Evolutionary conservation across 2,797 vertebrate genomes (phyloP), one percentile per base, ranked within the genome.

Genomic region (Allobates femoralis): DNA sequence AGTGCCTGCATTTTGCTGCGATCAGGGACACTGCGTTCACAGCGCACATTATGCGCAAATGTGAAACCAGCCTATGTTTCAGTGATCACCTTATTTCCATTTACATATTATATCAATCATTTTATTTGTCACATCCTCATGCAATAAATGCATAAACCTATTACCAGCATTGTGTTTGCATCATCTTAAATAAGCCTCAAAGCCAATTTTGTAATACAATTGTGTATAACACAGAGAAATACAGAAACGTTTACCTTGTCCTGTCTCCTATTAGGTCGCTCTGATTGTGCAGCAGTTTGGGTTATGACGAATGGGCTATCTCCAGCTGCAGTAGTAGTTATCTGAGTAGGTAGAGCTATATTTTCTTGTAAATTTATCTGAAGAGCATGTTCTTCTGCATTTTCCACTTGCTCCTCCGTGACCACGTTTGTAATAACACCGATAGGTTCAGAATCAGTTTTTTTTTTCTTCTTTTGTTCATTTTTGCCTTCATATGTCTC

Each of bases 371-470:
- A n/a, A 30, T 60, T 66, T 32, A 84, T 34, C 50, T 26, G 10
- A 1, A 14, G 32, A 4, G 3, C 10, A 8, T 3, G 64, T 21
- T 0, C 34, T 6, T 81, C 60, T 21, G 37, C 18, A 1, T 18
- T 66, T 53, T 67, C 28, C 12, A 75, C 82, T 32, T 46, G 51
- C 19, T 73, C 79, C 21, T 88, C 86, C 46, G 56, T 81, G n/a
- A 88, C 77, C 16, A 85, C 78, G 58, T 85, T 88, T 85, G 82
- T 76, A 23, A 81, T 75, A 76, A 85, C n/a, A n/a, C 37, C 66
- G 81, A 76, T 15, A 19, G 76, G 64, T n/a, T 71, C 18, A 51
- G 26, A 53, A 21, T 79, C 74, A 23, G 55, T 15, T 82, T 85
- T 80, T 19, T 62, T 86, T 58, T 85, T 88, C 58, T 87, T 79